Conservation (phyloP, 2,113 vertebrate species). For the Xenus cinereus region DNA sequence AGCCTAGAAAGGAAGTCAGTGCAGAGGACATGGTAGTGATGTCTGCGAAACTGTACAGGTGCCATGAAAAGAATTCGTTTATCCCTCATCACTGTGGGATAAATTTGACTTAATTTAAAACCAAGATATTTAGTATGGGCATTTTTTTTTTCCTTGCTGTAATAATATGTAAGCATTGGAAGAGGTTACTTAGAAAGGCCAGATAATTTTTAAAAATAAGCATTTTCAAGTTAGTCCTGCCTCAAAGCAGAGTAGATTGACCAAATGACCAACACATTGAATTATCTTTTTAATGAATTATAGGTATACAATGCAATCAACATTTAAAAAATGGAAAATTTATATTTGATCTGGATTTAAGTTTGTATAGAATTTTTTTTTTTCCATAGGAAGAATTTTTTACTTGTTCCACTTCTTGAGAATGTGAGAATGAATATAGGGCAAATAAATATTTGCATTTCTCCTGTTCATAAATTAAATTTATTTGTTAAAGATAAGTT, state of each 20-base stretch:
- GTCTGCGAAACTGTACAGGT: not conserved
- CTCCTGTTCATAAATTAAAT: not conserved
- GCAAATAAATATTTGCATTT: not conserved
- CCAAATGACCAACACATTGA: not conserved
- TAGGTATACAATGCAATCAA: not conserved
- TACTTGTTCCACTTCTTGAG: not conserved
- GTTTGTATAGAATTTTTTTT: not conserved
- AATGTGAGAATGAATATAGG: not conserved
- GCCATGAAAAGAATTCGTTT: not conserved
- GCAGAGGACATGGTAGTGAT: not conserved
- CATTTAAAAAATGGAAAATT: not conserved
- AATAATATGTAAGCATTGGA: not conserved
- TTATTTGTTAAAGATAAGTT: not conserved
- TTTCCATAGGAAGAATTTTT: not conserved
- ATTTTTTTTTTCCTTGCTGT: not conserved
- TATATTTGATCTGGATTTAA: not conserved
- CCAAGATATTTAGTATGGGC: not conserved
- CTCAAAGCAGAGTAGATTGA: not conserved
- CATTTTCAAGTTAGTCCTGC: not conserved
- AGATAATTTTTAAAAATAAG: not conserved
- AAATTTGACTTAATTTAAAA: not conserved
- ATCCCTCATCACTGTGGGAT: not conserved
- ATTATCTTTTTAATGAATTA: not conserved
- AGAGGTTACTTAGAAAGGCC: not conserved
- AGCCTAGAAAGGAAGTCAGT: not conserved